These are phyloP conservation scores for Notoglanidium macrostoma DNA, from an alignment of 2,797 vertebrate species.

Conservation along the genomic window DNA sequence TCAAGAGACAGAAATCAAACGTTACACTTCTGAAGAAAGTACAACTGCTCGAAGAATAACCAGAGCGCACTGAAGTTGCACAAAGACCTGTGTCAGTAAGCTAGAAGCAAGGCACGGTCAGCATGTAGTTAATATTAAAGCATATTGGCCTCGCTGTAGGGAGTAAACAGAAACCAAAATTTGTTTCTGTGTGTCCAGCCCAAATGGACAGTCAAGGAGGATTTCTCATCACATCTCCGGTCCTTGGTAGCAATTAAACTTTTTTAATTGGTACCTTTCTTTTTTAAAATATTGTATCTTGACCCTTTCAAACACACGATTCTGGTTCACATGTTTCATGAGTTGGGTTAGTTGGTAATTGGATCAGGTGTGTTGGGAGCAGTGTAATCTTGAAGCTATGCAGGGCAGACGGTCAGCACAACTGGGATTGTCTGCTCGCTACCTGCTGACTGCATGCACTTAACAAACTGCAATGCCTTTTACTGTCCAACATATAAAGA, in stretches of 20 bases:
- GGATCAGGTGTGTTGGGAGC: background rate
- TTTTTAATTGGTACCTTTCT: background rate
- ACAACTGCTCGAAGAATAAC: slow-evolving; percentile 10
- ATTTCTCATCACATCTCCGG: background rate
- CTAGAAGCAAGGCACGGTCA: slow-evolving; percentile 40
- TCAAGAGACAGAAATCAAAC: slow-evolving; percentile 46
- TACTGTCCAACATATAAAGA: background rate
- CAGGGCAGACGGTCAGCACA: background rate
- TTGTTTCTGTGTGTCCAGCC: background rate
- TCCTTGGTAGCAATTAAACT: background rate
- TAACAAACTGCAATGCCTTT: background rate
- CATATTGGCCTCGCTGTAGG: slow-evolving; percentile 28
- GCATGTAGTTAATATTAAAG: slow-evolving; percentile 50
- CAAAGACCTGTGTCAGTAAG: slow-evolving; percentile 23
- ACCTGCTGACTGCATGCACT: too few relatives aligned
- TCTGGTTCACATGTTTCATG: background rate
- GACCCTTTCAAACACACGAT: background rate
- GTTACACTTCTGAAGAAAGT: slow-evolving; percentile 40
- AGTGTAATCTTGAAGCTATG: background rate
- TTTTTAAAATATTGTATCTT: background rate
- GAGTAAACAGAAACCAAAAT: slow-evolving; percentile 36
- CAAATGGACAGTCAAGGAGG: background rate
- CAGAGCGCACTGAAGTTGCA: background rate
- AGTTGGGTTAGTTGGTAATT: background rate
- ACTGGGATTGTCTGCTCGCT: background rate